Conservation (phyloP, 2,113 vertebrate species). For the Dasyornis broadbenti region DNA sequence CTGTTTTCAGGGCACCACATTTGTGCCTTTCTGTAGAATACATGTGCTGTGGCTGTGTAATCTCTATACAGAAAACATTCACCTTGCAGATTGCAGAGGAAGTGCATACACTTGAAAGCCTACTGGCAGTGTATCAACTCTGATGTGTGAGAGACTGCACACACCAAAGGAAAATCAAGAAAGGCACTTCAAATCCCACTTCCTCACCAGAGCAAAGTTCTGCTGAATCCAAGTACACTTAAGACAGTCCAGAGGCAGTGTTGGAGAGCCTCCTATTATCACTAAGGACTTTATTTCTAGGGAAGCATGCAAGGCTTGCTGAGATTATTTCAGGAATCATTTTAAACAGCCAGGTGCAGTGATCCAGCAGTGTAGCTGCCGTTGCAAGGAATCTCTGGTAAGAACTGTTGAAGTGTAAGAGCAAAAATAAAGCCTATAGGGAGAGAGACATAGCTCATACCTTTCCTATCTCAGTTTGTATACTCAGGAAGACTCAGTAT, state of each 20-base stretch:
- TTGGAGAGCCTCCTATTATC: not conserved
- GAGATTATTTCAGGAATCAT: not conserved
- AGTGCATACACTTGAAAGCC: not conserved
- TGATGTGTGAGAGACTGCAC: not conserved
- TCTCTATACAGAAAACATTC: not conserved
- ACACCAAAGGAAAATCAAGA: not conserved
- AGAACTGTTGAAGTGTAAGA: accelerated
- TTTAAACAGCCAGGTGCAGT: not conserved
- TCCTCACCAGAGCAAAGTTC: not conserved
- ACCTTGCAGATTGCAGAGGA: not conserved
- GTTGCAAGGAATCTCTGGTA: not conserved
- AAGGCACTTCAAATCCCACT: not conserved
- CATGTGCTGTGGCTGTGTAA: not conserved
- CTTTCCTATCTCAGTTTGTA: not conserved
- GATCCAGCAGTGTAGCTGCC: not conserved
- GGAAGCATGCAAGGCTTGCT: not conserved
- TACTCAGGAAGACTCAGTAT: not conserved
- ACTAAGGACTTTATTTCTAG: not conserved
- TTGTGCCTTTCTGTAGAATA: not conserved
- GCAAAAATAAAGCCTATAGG: not conserved
- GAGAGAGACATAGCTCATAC: not conserved
- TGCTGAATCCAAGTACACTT: not conserved
- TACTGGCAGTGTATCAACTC: not conserved
- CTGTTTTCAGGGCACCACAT: not conserved
- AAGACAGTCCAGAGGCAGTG: not conserved